Percentiles rank a stretch among this genome's conserved stretches.
These are phyloP conservation scores for Plestiodon gilberti DNA, from an alignment of 2,113 vertebrate species.

Conservation along the genomic window DNA sequence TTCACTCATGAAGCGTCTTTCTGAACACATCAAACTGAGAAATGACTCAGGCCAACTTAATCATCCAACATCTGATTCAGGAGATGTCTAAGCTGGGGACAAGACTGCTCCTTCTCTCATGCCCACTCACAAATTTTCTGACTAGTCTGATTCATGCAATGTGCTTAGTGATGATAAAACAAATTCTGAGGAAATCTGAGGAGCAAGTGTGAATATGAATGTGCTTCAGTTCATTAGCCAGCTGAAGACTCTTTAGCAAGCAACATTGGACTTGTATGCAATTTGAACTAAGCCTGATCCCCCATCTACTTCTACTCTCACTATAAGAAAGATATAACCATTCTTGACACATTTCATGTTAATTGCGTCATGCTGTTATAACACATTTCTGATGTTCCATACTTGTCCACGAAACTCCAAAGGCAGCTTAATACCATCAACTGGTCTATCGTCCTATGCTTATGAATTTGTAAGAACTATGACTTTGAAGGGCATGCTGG, in stretches of 20 bases:
- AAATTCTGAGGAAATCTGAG: conserved; percentile 59
- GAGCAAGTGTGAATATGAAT: conserved; percentile 8
- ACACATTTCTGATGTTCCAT: neutral
- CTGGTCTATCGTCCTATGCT: rapidly evolving
- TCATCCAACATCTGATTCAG: too few species aligned
- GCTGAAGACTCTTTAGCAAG: conserved; percentile 56
- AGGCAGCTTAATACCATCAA: neutral
- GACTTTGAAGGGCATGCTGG: neutral
- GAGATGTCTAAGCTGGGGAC: conserved; percentile 1
- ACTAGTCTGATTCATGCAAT: conserved; percentile 25
- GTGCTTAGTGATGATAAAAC: conserved; percentile 45
- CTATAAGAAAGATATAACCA: conserved; percentile 25
- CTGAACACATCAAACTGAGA: conserved; percentile 12
- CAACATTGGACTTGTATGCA: neutral
- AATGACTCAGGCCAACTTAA: conserved; percentile 1
- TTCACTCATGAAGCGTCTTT: conserved; percentile 26
- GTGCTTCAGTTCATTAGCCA: conserved; percentile 9
- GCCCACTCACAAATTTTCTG: conserved; percentile 47
- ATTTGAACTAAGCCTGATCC: neutral
- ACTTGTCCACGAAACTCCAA: conserved; percentile 22
- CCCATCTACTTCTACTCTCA: neutral
- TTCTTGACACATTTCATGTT: neutral
- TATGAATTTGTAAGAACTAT: neutral
- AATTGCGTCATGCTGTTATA: neutral
- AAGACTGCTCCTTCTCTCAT: neutral